These are phyloP conservation scores for Cydia fagiglandana DNA, from an alignment of 1,140 invertebrate genomes.

Conservation along the genomic window DNA sequence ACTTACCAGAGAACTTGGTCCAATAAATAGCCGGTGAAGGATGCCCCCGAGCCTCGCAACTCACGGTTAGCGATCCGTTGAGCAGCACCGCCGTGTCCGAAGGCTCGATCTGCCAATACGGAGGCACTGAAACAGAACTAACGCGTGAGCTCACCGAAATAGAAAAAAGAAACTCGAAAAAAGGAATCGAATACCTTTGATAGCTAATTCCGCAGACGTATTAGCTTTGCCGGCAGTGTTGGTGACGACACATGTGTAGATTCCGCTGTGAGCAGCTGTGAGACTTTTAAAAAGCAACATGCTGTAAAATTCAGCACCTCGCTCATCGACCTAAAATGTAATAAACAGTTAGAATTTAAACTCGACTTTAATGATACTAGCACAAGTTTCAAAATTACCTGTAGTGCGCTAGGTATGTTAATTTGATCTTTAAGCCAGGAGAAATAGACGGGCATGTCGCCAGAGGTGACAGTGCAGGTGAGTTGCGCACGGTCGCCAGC, in stretches of 20 bases:
- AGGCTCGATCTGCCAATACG: slow-evolving; percentile 90
- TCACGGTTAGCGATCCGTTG: slow-evolving; percentile 86
- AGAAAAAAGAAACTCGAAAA: slow-evolving; percentile 19
- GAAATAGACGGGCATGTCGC: slow-evolving; percentile 91
- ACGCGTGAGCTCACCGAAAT: slow-evolving; percentile 19
- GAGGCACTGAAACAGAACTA: slow-evolving; percentile 83
- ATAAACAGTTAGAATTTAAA: not conserved
- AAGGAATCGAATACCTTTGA: slow-evolving; percentile 83
- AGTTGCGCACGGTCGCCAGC: slow-evolving; percentile 90
- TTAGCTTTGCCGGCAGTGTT: slow-evolving; percentile 91
- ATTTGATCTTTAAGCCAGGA: slow-evolving; percentile 88
- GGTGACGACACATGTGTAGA: slow-evolving; percentile 92
- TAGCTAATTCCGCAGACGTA: slow-evolving; percentile 89
- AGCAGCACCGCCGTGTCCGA: slow-evolving; percentile 86
- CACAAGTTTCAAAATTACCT: slow-evolving; percentile 48
- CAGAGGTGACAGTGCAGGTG: slow-evolving; percentile 90
- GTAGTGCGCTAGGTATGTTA: slow-evolving; percentile 66
- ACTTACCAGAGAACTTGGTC: slow-evolving; percentile 80
- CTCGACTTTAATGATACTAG: not conserved
- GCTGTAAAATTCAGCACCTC: slow-evolving; percentile 88
- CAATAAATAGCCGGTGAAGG: slow-evolving; percentile 88
- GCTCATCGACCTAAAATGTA: slow-evolving; percentile 83
- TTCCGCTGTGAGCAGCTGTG: slow-evolving; percentile 87
- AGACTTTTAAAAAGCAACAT: slow-evolving; percentile 88
- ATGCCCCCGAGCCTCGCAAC: slow-evolving; percentile 89